Percentiles rank a stretch among this genome's conserved stretches.
These are phyloP conservation scores for Crenuchus spilurus DNA, from an alignment of 2,797 vertebrate genomes.

Conservation along the genomic window DNA sequence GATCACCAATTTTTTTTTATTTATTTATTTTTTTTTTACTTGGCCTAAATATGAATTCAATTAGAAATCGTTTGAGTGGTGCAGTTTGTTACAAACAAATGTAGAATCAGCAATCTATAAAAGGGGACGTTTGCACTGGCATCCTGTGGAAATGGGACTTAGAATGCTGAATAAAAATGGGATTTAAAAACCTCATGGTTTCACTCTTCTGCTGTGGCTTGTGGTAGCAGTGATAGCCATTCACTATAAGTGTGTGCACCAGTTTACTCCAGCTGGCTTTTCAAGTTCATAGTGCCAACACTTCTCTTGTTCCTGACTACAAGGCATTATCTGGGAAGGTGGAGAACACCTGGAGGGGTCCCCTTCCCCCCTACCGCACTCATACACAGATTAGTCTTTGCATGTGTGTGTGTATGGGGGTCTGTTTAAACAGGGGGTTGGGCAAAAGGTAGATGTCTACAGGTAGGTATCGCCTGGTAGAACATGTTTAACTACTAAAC, in stretches of 20 bases:
- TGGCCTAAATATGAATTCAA: no score
- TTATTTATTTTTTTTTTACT: no score
- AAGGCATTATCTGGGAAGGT: background rate
- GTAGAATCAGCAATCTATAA: no score
- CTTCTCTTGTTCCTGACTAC: background rate
- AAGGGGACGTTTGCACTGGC: no score
- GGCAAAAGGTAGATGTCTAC: background rate
- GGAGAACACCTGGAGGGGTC: conserved; percentile 1
- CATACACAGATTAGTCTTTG: background rate
- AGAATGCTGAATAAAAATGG: no score
- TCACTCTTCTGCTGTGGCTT: background rate
- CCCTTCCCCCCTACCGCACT: background rate
- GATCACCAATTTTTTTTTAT: no score
- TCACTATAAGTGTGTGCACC: background rate
- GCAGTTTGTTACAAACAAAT: no score
- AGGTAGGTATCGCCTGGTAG: background rate
- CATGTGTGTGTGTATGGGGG: background rate
- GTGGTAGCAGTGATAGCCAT: background rate
- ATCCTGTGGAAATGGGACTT: no score
- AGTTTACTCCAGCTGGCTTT: background rate
- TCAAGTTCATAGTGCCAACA: background rate
- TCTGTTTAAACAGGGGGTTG: background rate
- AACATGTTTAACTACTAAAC: background rate
- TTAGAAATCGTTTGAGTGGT: no score
- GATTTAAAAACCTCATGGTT: background rate